Evolutionary conservation across 2,113 vertebrate genomes (phyloP), one percentile per base, ranked within the genome.

Genomic region (Bucco capensis): DNA sequence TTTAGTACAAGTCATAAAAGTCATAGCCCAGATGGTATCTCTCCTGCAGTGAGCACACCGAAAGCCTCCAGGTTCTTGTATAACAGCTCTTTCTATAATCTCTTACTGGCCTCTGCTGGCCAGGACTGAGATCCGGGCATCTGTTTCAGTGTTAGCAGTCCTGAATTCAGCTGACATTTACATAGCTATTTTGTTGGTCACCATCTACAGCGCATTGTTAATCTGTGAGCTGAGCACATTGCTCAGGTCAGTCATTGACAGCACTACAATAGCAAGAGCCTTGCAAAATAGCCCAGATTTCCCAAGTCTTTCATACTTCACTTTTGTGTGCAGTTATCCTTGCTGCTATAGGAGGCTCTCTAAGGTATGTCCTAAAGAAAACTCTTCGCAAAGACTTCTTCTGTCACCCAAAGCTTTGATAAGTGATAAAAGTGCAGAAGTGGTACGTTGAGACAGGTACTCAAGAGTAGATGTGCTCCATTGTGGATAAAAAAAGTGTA

Each of bases 41-140:
- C 33, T 72, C 53, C 8, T 19, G n/a, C 66, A 78, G 53, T 3
- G 3, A 77, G 13, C 7, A 33, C 2, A 44, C 44, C 35, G 47
- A 86, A 42, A 13, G 19, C 10, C 25, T 71, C 9, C 33, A 15
- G 16, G 27, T 19, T n/a, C 9, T 31, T 31, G 12, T 24, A 75
- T 44, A 33, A 46, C 27, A 57, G 54, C 21, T 75, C 30, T 83
- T 95, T 58, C 50, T 82, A 12, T 10, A 56, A 89, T 83, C 72
- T 58, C 37, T 15, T 80, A 92, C 62, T 85, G 93, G 71, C 94
- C 89, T 88, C 91, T 91, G 64, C 87, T 94, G 93, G 94, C 64
- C 88, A 86, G 21, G 42, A 70, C 71, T 58, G 87, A 94, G 58
- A 93, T 76, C 50, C 31, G 31, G 27, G 33, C 40, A 65, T 53